Evolutionary conservation across 2,888 invertebrate genomes (phyloP), one percentile per base, ranked within the genome.

Genomic region (Brachyptera risi): DNA sequence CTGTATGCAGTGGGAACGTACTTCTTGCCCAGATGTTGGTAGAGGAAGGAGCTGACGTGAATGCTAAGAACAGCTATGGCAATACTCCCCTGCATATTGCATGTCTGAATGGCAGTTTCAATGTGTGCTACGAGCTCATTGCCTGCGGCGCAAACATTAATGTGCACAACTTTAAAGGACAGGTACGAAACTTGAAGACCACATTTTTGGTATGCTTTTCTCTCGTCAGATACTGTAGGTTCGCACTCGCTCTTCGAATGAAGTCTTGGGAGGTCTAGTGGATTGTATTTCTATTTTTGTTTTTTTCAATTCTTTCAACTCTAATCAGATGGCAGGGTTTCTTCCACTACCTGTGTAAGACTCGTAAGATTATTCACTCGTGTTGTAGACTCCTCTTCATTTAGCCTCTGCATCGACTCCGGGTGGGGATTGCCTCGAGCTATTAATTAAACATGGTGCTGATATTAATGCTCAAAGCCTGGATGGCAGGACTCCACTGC

Each of bases 71-170:
- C 66, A 72, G 75, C 2, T 79, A 77, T 64, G 85, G 84, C 19
- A 84, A 85, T 71, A 81, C 81, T 0, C 79, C 82, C 0, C 66
- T 83, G 31, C 81, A 83, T 68, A 76, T 83, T 31, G 83, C 84
- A 1, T 84, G 84, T 70, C 73, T 84, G 51, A 82, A 83, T 67
- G 83, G 84, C 1, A 80, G 83, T 67, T 77, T 79, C 44, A 73
- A 76, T 5, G 79, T 82, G 0, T 80, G 80, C 51, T 74, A 76
- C 31, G 79, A 80, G 62, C 75, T 86, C 38, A 72, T 83, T 13
- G 71, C 70, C 27, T 75, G 76, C 58, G 74, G 76, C 17, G 81
- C 81, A 2, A 74, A 79, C 63, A 72, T 81, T 50, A 78, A 79
- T 71, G 76, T 80, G 19, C 72, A 76, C 9, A 85, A 85, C 72